A percentile compares a stretch with the other conserved stretches of the same genome.
Conservation (phyloP, 2,888 invertebrate genomes). For the Mellilla xanthometata region DNA sequence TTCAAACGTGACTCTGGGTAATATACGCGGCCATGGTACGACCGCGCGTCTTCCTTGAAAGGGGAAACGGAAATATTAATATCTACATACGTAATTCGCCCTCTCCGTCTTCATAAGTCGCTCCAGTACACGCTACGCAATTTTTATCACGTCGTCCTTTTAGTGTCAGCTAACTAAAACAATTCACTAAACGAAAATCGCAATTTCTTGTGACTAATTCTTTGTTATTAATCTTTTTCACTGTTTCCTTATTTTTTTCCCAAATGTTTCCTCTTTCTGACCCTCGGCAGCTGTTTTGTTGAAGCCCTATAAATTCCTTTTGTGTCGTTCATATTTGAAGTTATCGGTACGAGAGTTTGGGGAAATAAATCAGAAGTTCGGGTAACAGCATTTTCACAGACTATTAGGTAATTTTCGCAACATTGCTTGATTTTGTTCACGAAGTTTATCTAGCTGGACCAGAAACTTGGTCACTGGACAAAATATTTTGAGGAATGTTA, state of each 20-base stretch:
- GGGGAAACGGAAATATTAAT: conserved; percentile 49
- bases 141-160: conserved; percentile 51
- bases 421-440: conserved; percentile 14
- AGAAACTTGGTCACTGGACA: too few species aligned
- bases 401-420: conserved; percentile 21
- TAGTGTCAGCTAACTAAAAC: conserved; percentile 45
- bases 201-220: conserved; percentile 70
- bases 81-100: conserved; percentile 57
- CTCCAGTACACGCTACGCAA: conserved; percentile 52
- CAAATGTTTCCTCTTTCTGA: conserved; percentile 20
- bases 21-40: conserved; percentile 32
- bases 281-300: conserved; percentile 24
- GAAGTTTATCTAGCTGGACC: neutral
- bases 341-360: conserved; percentile 23
- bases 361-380: conserved; percentile 25
- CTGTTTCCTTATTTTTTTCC: conserved; percentile 51
- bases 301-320: conserved; percentile 25
- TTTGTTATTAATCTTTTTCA: conserved; percentile 65
- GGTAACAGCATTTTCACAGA: conserved; percentile 24
- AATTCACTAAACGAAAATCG: conserved; percentile 68
- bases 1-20: conserved; percentile 32
- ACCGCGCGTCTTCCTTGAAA: conserved; percentile 37
- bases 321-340: conserved; percentile 27
- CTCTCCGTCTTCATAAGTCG: conserved; percentile 61
- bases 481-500: too few species aligned